Base-by-base conservation (phyloP, 23 tunicate species). In the Halocynthia roretzi region DNA sequence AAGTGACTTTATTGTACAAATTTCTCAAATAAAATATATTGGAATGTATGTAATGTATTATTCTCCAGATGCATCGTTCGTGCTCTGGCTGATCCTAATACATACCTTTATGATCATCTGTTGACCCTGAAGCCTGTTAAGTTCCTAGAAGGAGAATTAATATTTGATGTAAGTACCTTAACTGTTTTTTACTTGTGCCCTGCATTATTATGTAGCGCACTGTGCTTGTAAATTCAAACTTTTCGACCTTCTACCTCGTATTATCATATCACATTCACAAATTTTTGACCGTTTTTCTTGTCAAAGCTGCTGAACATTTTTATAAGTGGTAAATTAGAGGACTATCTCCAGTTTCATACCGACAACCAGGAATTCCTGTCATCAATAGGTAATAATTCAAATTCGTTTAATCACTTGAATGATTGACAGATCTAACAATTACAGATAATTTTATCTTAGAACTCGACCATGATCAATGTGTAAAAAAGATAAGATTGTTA, bases 221-320 rank as follows among this genome's bases (percentile, higher is more conserved):
- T 31, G 44, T 31, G 44, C 44, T 31, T 31, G 44, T 31, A 31
- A 0, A 31, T 31, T 31, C 44, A 31, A 31, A 31, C 44, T 31
- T 31, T 31, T 4, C 4, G 4, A 1, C 44, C 4, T 31, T 31
- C 44, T 31, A 31, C 44, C 44, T 31, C 4, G 44, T 31, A 31
- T 58, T 4, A 1, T 2, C 17, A 58, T 58, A 58, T 58, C 17
- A n/a, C 17, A 58, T 58, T 14, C 17, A 14, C 15, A 14, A 58
- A 58, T 14, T 58, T 58, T 15, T n/a, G 17, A 14, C 17, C 63
- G 15, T 4, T 44, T 67, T 67, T 44, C 18, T 7, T 71, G 70
- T 81, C 63, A n/a, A 79, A 92, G 98, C 80, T 92, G 53, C 71
- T 92, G 6, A 82, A 63, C 31, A 92, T 92, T 18, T 92, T 86